phyloP scores from a whole-genome alignment of 1,140 invertebrate genomes.

The Drosophila ficusphila region DNA sequence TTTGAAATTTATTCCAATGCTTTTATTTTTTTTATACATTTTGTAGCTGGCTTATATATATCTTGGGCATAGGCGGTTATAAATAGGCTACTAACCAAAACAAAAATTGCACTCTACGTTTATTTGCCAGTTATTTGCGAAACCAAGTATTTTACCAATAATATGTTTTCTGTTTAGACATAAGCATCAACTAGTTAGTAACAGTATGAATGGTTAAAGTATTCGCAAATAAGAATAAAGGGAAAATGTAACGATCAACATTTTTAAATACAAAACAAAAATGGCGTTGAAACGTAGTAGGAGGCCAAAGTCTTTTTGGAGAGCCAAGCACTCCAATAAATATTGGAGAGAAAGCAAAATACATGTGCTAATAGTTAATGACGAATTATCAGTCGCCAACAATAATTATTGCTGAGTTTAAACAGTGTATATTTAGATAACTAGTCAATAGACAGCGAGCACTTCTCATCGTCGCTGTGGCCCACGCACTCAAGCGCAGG shows the following conservation, averaged over 20 bases:
- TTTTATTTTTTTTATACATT: constrained; percentile 16
- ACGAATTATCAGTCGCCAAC: constrained; percentile 48
- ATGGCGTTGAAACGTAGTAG: constrained; percentile 23
- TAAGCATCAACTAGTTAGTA: constrained; percentile 22
- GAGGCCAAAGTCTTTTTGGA: not conserved
- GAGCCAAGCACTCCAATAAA: constrained; percentile 15
- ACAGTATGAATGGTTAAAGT: constrained; percentile 7
- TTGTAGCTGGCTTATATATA: constrained; percentile 20
- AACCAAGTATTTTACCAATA: not conserved
- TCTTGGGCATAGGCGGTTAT: constrained; percentile 23
- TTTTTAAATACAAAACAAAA: constrained; percentile 17
- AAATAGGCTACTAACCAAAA: constrained; percentile 27
- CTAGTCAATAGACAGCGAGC: constrained; percentile 84
- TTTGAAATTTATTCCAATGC: constrained; percentile 27
- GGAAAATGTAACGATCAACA: not conserved
- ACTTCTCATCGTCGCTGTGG: constrained; percentile 84
- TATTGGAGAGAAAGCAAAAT: not conserved
- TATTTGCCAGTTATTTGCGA: constrained; percentile 21
- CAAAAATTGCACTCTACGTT: constrained; percentile 18
- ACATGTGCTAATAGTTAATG: constrained; percentile 27
- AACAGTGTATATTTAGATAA: constrained; percentile 37
- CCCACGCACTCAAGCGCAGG: constrained; percentile 90
- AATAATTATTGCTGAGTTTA: constrained; percentile 45
- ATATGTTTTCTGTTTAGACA: constrained; percentile 1
- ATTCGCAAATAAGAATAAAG: constrained; percentile 8